phyloP scores from a whole-genome alignment of 2,888 invertebrate genomes.

The Macrostomum cliftonense region DNA sequence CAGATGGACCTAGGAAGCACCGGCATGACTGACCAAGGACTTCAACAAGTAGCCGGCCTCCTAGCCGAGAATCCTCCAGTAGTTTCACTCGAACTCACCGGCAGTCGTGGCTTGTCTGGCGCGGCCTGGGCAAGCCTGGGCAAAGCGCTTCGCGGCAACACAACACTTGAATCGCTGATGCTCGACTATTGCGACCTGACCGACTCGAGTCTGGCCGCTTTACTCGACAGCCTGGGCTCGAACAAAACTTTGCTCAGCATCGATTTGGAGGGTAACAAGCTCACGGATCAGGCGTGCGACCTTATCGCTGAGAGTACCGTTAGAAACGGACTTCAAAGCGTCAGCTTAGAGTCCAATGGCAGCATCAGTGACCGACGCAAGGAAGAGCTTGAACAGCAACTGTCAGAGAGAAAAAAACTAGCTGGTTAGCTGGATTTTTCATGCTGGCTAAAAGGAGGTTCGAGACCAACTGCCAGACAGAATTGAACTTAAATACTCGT shows the following conservation, averaged over 20 bases:
- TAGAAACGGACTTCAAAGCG: too few species aligned
- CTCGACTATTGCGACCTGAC: conserved; percentile 24
- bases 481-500: too few species aligned
- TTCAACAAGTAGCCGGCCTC: conserved; percentile 16
- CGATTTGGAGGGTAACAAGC: conserved; percentile 22
- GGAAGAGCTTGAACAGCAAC: too few species aligned
- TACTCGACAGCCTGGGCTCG: conserved; percentile 19
- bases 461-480: too few species aligned
- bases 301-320: too few species aligned
- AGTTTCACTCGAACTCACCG: conserved; percentile 19
- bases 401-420: too few species aligned
- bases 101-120: conserved; percentile 17
- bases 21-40: conserved; percentile 18
- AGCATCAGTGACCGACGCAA: too few species aligned
- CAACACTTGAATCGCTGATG: conserved; percentile 17
- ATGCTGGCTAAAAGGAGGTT: too few species aligned
- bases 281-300: conserved; percentile 19
- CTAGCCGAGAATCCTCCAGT: conserved; percentile 18
- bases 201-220: conserved; percentile 18
- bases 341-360: too few species aligned
- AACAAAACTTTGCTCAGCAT: conserved; percentile 19
- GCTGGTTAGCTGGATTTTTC: too few species aligned
- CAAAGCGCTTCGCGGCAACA: conserved; percentile 20
- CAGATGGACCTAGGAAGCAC: conserved; percentile 23
- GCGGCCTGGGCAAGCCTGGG: conserved; percentile 22